These are phyloP conservation scores for Rhagoletis pomonella DNA, from an alignment of 1,140 invertebrate genomes.

Conservation along the genomic window DNA sequence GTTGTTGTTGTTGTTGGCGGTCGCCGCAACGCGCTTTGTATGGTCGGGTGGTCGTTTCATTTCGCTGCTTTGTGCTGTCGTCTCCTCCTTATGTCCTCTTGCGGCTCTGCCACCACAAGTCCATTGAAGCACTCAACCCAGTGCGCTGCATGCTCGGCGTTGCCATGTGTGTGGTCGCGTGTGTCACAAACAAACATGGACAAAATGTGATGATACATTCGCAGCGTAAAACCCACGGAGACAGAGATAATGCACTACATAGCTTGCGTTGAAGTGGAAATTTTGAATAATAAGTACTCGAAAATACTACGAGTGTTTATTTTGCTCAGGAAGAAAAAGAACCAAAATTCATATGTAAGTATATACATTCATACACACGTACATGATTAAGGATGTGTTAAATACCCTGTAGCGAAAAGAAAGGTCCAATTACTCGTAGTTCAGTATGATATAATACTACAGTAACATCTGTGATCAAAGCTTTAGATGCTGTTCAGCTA, in stretches of 20 bases:
- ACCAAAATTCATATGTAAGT: neutral
- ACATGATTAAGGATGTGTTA: neutral
- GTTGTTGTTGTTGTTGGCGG: neutral
- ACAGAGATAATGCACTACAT: too few relatives aligned
- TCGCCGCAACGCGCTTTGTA: neutral
- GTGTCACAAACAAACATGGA: slow-evolving; percentile 42
- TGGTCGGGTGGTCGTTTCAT: slow-evolving; percentile 28
- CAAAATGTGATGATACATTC: slow-evolving; percentile 48
- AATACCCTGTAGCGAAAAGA: slow-evolving; percentile 11
- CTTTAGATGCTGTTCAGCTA: too few relatives aligned
- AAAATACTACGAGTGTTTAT: slow-evolving; percentile 46
- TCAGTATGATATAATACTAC: too few relatives aligned
- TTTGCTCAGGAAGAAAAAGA: neutral
- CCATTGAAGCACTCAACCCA: neutral
- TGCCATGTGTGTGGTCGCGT: slow-evolving; percentile 45
- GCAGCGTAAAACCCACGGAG: slow-evolving; percentile 22
- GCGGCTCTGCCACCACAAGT: neutral
- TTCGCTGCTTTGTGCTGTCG: neutral
- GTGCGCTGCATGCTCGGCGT: neutral
- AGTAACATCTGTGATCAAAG: too few relatives aligned
- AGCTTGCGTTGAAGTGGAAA: slow-evolving; percentile 15
- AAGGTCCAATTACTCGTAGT: neutral
- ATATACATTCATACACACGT: neutral
- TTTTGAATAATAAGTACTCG: slow-evolving; percentile 37
- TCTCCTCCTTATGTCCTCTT: slow-evolving; percentile 32